Evolutionary conservation across 2,113 vertebrate genomes (phyloP).

Genomic region (Cisticola juncidis): DNA sequence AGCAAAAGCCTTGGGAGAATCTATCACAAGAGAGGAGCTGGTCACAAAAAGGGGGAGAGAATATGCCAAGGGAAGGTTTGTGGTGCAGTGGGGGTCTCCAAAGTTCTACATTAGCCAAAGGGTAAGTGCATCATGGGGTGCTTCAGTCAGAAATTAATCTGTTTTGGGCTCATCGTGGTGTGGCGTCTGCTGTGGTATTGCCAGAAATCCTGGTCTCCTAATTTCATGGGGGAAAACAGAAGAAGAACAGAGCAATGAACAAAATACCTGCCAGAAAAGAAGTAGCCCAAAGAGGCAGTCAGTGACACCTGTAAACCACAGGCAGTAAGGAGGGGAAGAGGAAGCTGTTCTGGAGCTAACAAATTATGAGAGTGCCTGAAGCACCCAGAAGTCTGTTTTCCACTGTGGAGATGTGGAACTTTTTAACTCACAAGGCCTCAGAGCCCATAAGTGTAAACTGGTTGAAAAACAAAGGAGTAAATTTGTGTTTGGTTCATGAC

Average conservation of each 20-base stretch:
- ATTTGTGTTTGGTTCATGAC: neutral
- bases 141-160: neutral
- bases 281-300: neutral
- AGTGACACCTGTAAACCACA: neutral
- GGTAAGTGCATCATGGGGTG: fast-evolving
- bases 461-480: neutral
- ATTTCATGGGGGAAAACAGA: neutral
- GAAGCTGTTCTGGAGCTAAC: neutral
- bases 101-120: neutral
- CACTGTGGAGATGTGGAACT: neutral
- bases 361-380: neutral
- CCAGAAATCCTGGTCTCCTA: neutral
- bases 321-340: neutral
- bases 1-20: neutral
- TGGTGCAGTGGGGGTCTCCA: neutral
- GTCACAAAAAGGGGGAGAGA: neutral
- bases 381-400: neutral
- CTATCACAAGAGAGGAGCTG: neutral
- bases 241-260: fast-evolving
- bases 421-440: neutral
- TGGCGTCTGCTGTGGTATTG: neutral
- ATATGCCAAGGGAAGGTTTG: neutral
- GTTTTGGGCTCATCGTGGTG: neutral
- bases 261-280: neutral
- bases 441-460: neutral